Evolutionary conservation across 2,113 vertebrate species (phyloP).

Genomic region (Grallaria varia): DNA sequence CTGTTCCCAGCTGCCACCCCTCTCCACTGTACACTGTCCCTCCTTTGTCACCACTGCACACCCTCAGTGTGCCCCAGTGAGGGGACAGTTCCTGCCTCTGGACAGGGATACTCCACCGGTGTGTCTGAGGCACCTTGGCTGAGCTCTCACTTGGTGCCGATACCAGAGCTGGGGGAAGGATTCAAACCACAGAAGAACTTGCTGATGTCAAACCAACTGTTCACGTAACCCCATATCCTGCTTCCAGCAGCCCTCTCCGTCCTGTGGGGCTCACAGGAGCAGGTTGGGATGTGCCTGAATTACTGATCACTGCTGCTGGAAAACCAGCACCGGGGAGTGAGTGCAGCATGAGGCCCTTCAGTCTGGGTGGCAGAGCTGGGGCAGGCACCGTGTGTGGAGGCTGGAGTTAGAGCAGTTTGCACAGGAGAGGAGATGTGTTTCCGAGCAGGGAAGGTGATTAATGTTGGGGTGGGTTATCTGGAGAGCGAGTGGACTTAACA

Average conservation of each 20-base stretch:
- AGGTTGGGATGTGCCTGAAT: not conserved
- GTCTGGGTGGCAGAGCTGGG: not conserved
- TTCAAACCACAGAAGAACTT: not conserved
- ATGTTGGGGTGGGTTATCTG: not conserved
- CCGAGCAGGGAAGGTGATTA: not conserved
- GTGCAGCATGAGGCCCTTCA: fast-evolving
- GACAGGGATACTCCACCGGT: not conserved
- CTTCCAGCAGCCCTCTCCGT: not conserved
- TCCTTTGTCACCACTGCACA: not conserved
- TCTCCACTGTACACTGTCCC: fast-evolving
- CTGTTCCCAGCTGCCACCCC: not conserved
- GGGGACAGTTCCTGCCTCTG: not conserved
- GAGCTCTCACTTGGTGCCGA: not conserved
- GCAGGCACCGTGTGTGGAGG: fast-evolving
- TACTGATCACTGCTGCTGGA: not conserved
- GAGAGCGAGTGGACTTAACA: not conserved
- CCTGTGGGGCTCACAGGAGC: not conserved
- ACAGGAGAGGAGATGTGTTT: not conserved
- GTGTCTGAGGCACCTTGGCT: not conserved
- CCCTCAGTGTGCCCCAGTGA: fast-evolving
- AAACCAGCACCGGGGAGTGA: fast-evolving
- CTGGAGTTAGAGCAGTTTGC: not conserved
- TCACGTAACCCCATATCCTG: fast-evolving
- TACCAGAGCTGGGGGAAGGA: not conserved
- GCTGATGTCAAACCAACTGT: not conserved